phyloP scores from a whole-genome alignment of 2,888 invertebrate species.

The Phyllotreta cruciferae region DNA sequence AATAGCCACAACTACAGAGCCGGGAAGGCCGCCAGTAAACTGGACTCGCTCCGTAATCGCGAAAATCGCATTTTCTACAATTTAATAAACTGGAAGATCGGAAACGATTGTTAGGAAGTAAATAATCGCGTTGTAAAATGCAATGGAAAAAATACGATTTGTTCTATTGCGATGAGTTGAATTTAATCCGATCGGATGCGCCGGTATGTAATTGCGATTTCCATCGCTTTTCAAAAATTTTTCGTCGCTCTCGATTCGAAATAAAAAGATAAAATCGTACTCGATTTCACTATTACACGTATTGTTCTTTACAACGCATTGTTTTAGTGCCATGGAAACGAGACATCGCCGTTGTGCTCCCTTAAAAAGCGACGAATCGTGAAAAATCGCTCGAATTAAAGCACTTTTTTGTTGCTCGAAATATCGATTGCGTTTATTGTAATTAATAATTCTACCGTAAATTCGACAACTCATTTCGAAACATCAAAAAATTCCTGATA shows the following conservation, averaged over 20 bases:
- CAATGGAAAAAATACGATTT: no score
- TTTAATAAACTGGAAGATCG: neutral
- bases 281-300: neutral
- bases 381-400: no score
- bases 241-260: neutral
- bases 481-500: no score
- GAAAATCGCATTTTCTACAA: neutral
- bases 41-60: neutral
- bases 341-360: no score
- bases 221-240: constrained; percentile 5
- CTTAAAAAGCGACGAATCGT: no score
- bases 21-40: constrained; percentile 17
- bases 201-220: constrained; percentile 10
- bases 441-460: no score
- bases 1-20: constrained; percentile 20
- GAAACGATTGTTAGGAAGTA: no score
- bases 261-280: constrained; percentile 2
- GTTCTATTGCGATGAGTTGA: neutral
- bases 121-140: no score
- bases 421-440: no score
- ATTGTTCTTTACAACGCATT: constrained; percentile 4
- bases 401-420: no score
- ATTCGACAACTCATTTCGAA: no score
- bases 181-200: neutral
- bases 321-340: no score